Conservation (phyloP, 2,113 vertebrate species). For the Riparia riparia region DNA sequence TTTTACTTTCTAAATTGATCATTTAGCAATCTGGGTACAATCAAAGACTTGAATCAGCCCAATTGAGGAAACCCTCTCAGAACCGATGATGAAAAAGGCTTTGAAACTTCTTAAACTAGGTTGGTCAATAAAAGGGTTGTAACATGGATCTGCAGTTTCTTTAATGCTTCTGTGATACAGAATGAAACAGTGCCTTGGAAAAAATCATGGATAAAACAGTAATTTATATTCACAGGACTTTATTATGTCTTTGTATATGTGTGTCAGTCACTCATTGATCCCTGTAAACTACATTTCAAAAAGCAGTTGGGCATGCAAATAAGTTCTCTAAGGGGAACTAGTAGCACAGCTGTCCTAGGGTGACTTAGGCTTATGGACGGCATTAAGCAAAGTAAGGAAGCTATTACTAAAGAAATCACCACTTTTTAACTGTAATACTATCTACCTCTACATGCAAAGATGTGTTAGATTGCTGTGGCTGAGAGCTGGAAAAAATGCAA, state of each 20-base stretch:
- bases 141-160: not conserved
- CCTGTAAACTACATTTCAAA: constrained; percentile 40
- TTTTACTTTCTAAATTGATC: not conserved
- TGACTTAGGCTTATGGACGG: not conserved
- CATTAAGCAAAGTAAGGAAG: not conserved
- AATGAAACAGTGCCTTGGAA: not conserved
- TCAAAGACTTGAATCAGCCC: not conserved
- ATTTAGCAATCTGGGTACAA: not conserved
- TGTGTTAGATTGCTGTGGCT: not conserved
- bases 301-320: constrained; percentile 3
- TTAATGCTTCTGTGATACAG: not conserved
- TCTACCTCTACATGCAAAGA: not conserved
- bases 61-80: not conserved
- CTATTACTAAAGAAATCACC: not conserved
- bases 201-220: not conserved
- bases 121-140: not conserved
- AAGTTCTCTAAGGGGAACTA: not conserved
- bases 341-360: not conserved
- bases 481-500: not conserved
- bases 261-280: constrained; percentile 32
- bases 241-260: not conserved
- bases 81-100: not conserved
- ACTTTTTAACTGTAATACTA: not conserved
- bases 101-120: not conserved
- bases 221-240: constrained; percentile 49